Base-by-base conservation (phyloP, 2,797 vertebrate genomes). In the Bradypodion ventrale region DNA sequence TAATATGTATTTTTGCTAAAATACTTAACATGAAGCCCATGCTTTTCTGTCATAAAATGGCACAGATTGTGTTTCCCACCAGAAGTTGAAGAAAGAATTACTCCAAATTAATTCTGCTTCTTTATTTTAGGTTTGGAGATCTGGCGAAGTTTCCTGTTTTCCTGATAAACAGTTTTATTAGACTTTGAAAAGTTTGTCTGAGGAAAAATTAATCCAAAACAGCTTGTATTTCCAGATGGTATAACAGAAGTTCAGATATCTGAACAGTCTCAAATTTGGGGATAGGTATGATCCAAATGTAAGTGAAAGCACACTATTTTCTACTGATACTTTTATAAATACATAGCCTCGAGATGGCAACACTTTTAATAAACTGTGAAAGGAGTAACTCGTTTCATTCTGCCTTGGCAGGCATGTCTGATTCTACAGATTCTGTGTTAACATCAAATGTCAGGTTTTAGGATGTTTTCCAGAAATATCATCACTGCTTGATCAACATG, bases 401-500 rank as follows among this genome's bases (percentile, higher is more conserved):
- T 78, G 7, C 10, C 8, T 0, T 72, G 29, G 68, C 40, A 82
- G 32, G 60, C 75, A 35, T 13, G 13, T 3, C 80, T 79, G 3
- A 2, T 75, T 78, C 66, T 65, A 0, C 1, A 60, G 65, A 5
- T 60, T 0, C 0, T 40, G 70, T 32, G 0, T 1, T 7, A n/a
- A 25, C 10, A 12, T 87, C 46, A 80, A 83, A 70, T 73, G 52
- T 1, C 69, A 86, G 5, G 27, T 66, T 87, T 78, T 66, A 56
- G 84, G 78, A 89, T 75, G 74, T 0, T 0, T 23, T 88, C 77
- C 66, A 88, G 85, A 66, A 91, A 88, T 35, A 85, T 70, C 68
- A 65, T 42, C 2, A 9, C 49, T 44, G 37, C 29, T 87, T 91
- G 49, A 35, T 66, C 84, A 89, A 86, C 56, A 75, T 0, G 0